A percentile compares a stretch with the other conserved stretches of the same genome.
Evolutionary conservation across 1,140 invertebrate species (phyloP).

Genomic region (Brachionus asplanchnoidis): DNA sequence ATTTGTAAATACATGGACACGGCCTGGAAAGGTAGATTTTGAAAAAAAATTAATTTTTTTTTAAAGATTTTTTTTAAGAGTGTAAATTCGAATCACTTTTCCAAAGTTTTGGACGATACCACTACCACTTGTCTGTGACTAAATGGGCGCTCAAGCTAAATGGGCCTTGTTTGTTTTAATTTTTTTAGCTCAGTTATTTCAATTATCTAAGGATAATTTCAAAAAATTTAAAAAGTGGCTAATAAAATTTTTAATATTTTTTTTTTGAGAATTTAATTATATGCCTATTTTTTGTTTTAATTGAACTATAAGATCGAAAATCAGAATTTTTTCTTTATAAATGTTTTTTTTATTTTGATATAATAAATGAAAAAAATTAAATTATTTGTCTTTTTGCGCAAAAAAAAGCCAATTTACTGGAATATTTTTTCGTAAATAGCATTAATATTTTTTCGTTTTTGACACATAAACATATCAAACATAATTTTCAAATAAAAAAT

Average conservation of each 20-base stretch:
- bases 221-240: background rate
- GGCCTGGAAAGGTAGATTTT: conserved; percentile 65
- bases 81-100: conserved; percentile 43
- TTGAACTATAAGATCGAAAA: background rate
- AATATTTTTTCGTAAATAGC: background rate
- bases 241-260: background rate
- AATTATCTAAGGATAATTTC: background rate
- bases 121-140: background rate
- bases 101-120: conserved; percentile 35
- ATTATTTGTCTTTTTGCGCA: background rate
- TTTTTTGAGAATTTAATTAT: background rate
- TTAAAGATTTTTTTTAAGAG: conserved; percentile 40
- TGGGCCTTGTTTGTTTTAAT: background rate
- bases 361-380: background rate
- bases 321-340: background rate
- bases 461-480: background rate
- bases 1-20: conserved; percentile 91
- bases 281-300: background rate
- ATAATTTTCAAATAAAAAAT: background rate
- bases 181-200: background rate
- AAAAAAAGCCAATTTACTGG: background rate
- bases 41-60: background rate
- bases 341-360: background rate
- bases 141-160: background rate
- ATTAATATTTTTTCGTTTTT: background rate